Evolutionary conservation across 2,113 vertebrate genomes (phyloP).

Genomic region (Mixornis gularis): DNA sequence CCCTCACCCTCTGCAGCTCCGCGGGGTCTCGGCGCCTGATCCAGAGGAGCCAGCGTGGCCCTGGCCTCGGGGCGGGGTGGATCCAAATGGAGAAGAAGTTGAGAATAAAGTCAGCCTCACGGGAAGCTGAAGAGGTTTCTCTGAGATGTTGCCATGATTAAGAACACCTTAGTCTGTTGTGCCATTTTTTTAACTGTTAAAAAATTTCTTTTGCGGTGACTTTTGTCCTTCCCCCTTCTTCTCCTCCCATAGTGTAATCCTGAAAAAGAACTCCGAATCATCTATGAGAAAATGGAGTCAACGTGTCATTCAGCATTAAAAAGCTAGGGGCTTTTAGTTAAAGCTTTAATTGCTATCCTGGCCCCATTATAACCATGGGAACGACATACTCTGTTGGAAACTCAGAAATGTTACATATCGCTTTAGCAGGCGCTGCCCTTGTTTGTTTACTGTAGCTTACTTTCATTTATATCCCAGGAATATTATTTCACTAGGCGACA

Average conservation of each 20-base stretch:
- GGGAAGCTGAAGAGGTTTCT: not conserved
- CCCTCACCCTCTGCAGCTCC: not conserved
- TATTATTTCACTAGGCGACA: not conserved
- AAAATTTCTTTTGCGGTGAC: not conserved
- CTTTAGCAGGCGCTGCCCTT: not conserved
- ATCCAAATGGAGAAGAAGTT: not conserved
- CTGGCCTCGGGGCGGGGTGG: not conserved
- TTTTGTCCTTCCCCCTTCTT: not conserved
- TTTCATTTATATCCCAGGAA: constrained; percentile 24
- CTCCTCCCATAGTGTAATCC: not conserved
- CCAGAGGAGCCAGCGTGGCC: not conserved
- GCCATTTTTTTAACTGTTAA: not conserved
- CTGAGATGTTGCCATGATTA: not conserved
- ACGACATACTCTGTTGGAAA: not conserved
- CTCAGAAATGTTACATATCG: not conserved
- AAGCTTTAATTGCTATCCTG: constrained; percentile 24
- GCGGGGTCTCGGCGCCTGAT: not conserved
- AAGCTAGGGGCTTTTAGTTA: not conserved
- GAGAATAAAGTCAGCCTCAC: not conserved
- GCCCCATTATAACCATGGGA: not conserved
- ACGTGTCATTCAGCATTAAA: not conserved
- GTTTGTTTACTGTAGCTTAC: not conserved
- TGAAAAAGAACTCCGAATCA: not conserved
- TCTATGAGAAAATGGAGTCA: not conserved
- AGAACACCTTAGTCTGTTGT: not conserved